Base-by-base conservation (phyloP, 2,113 vertebrate genomes). In the Crotalus viridis region DNA sequence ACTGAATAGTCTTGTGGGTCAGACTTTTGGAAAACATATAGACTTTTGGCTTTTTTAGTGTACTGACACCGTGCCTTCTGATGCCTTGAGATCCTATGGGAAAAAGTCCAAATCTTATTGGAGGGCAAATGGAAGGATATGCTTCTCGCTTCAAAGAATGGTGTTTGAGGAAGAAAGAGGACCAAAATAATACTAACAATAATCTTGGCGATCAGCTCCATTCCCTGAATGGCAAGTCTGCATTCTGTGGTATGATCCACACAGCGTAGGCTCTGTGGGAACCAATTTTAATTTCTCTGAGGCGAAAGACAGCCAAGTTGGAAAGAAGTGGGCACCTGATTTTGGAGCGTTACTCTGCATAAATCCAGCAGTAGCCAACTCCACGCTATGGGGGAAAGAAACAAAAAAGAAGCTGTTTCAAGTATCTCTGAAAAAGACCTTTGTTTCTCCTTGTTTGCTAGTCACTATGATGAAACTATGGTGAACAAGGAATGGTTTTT, bases 31-130 rank as follows among this genome's bases (percentile, higher is more conserved):
- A 91, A 91, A 91, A 92, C n/a, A 46, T 43, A 61, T 21, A 21
- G 56, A 52, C 57, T 89, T 48, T 48, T 95, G 91, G 22, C 94
- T 91, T 95, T 90, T 93, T 94, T 93, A 87, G 56, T 90, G 64
- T 81, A 48, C 93, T 90, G 94, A 97, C 59, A 93, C 96, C 95
- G 96, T 98, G 97, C 97, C 97, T 98, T 97, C 96, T 88, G 90
- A 95, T 93, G 93, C 95, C 95, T 92, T 24, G 92, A 95, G 94
- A 85, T 59, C 86, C 92, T 93, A 15, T 92, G 93, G 93, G 92
- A 57, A 89, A 89, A 81, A 94, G 57, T 54, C 92, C 64, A 59
- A 69, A 88, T 12, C 0, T 39, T 33, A 12, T 55, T 52, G 61
- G 90, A 17, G 1, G 55, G 57, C 56, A 39, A n/a, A 93, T 56